Percentiles rank a stretch among this genome's conserved stretches.
These are phyloP conservation scores for Apodemia zela DNA, from an alignment of 2,888 invertebrate species.

Conservation along the genomic window DNA sequence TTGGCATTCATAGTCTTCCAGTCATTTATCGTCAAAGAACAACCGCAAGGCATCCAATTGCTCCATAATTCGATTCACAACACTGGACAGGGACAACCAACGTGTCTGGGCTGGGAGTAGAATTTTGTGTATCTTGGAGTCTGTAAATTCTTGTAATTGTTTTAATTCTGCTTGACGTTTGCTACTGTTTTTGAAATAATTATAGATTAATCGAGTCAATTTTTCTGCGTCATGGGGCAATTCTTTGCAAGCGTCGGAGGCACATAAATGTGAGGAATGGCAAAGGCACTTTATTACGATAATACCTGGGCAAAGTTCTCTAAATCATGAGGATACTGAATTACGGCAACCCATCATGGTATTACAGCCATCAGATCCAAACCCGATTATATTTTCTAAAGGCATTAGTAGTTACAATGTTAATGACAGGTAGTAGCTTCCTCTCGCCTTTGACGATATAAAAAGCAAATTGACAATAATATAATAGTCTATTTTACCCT, in stretches of 20 bases:
- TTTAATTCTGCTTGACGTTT: conserved; percentile 6
- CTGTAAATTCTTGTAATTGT: too few relatives aligned
- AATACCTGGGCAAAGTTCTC: conserved; percentile 27
- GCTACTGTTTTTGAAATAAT: conserved; percentile 22
- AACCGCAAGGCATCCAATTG: conserved; percentile 38
- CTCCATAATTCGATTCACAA: conserved; percentile 37
- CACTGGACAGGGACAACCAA: conserved; percentile 36
- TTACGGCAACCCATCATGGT: conserved; percentile 30
- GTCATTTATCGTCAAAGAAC: conserved; percentile 27
- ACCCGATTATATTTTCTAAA: conserved; percentile 28
- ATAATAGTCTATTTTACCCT: too few relatives aligned
- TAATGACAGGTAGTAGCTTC: too few relatives aligned
- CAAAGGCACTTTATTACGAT: conserved; percentile 31
- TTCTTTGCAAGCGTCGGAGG: conserved; percentile 28
- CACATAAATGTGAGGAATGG: conserved; percentile 31
- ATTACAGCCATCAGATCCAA: conserved; percentile 31
- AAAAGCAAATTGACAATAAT: too few relatives aligned
- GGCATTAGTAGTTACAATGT: conserved; percentile 4
- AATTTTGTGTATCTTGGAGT: conserved; percentile 29
- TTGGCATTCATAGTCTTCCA: conserved; percentile 19
- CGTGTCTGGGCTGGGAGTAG: conserved; percentile 31
- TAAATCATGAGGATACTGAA: conserved; percentile 27
- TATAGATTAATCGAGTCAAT: conserved; percentile 24
- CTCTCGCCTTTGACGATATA: too few relatives aligned
- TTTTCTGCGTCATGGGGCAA: conserved; percentile 28